Conservation (phyloP, 2,888 invertebrate species). For the Eretmocerus hayati region DNA sequence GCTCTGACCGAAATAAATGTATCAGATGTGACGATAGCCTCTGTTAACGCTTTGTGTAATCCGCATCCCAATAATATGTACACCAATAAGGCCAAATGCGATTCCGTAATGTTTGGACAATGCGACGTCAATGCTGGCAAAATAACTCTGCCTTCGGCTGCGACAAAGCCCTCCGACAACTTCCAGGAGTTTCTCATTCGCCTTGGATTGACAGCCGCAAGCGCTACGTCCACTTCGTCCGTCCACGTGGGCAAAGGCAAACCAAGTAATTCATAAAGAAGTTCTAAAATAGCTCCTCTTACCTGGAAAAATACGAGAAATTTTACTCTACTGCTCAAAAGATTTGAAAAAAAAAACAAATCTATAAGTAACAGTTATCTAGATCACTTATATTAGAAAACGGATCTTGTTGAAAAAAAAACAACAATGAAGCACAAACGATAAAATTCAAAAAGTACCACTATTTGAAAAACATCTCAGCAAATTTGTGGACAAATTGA, state of each 20-base stretch:
- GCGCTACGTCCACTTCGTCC: conserved; percentile 81
- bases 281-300: conserved; percentile 85
- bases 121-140: conserved; percentile 78
- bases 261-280: conserved; percentile 83
- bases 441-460: no score
- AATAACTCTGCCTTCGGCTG: conserved; percentile 79
- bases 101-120: conserved; percentile 84
- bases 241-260: conserved; percentile 88
- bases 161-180: conserved; percentile 89
- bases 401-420: no score
- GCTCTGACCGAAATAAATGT: conserved; percentile 85
- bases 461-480: no score
- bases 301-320: conserved; percentile 38
- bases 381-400: background rate
- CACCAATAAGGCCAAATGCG: conserved; percentile 81
- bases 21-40: conserved; percentile 85
- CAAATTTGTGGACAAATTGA: no score
- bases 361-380: background rate
- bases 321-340: no score
- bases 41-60: conserved; percentile 79
- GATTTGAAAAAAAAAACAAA: background rate
- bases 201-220: conserved; percentile 77
- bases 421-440: no score
- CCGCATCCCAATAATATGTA: conserved; percentile 85
- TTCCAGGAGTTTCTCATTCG: conserved; percentile 73